Evolutionary conservation across 2,888 invertebrate genomes (phyloP).

Genomic region (Scaptomyza tumidula): DNA sequence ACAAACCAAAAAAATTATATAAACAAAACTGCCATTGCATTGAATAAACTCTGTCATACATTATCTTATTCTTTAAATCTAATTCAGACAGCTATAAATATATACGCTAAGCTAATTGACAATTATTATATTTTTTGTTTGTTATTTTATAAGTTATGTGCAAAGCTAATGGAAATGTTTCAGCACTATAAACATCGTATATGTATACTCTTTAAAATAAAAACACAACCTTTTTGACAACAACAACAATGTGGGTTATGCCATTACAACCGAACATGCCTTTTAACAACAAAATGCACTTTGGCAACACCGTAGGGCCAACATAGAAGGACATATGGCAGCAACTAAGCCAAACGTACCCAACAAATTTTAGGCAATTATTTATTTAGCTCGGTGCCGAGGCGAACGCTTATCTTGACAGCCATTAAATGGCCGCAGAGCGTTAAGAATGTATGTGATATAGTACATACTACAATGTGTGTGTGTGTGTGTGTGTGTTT

Average conservation of each 20-base stretch:
- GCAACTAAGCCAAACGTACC: constrained; percentile 18
- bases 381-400: constrained; percentile 57
- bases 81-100: not conserved
- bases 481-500: not conserved
- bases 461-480: constrained; percentile 16
- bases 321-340: not conserved
- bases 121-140: not conserved
- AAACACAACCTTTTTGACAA: not conserved
- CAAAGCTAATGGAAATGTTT: not conserved
- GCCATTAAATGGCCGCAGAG: constrained; percentile 74
- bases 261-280: constrained; percentile 4
- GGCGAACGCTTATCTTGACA: constrained; percentile 67
- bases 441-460: constrained; percentile 67
- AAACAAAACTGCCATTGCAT: too few species aligned
- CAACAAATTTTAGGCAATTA: constrained; percentile 68
- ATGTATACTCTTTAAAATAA: not conserved
- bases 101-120: not conserved
- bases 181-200: not conserved
- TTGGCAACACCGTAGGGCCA: constrained; percentile 10
- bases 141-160: not conserved
- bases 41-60: not conserved
- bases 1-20: too few species aligned
- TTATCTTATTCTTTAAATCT: too few species aligned
- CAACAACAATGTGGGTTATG: not conserved
- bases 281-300: constrained; percentile 48